A percentile compares a stretch with the other conserved stretches of the same genome.
Evolutionary conservation across 2,797 vertebrate species (phyloP).

Genomic region (Eremophila alpestris): DNA sequence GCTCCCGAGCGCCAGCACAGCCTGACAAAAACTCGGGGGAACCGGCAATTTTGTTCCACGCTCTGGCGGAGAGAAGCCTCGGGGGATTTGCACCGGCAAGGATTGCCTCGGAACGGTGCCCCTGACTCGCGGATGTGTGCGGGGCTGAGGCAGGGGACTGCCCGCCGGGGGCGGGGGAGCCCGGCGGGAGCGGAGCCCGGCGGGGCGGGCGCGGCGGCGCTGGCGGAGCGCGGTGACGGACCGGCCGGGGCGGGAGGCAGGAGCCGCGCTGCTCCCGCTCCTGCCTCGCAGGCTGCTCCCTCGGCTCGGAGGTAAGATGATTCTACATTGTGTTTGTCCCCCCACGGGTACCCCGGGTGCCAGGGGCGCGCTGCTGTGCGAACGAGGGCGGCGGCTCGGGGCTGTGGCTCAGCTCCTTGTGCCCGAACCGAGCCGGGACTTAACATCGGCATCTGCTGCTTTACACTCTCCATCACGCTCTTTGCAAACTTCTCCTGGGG

Average conservation of each 20-base stretch:
- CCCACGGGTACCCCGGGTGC: background rate
- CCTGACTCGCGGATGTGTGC: slow-evolving; percentile 63
- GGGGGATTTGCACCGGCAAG: slow-evolving; percentile 27
- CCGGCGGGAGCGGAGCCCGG: slow-evolving; percentile 56
- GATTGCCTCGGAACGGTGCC: slow-evolving; percentile 67
- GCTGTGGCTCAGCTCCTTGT: background rate
- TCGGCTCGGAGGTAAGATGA: slow-evolving; percentile 71
- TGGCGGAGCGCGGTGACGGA: slow-evolving; percentile 53
- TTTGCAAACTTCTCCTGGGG: slow-evolving; percentile 35
- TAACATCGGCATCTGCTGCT: background rate
- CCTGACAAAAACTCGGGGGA: slow-evolving; percentile 58
- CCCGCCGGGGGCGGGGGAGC: slow-evolving; percentile 61
- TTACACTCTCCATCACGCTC: background rate
- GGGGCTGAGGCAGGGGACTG: slow-evolving; percentile 69
- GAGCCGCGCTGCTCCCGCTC: slow-evolving; percentile 32
- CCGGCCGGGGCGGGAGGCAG: slow-evolving; percentile 52
- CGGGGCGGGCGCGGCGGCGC: slow-evolving; percentile 57
- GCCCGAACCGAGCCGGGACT: background rate
- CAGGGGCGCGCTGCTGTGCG: background rate
- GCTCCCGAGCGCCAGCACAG: slow-evolving; percentile 54
- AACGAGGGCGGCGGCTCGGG: background rate
- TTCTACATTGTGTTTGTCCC: slow-evolving; percentile 57
- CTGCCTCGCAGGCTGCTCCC: slow-evolving; percentile 47
- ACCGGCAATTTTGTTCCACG: slow-evolving; percentile 61
- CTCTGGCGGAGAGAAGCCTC: slow-evolving; percentile 56